Percentiles rank a stretch among this genome's conserved stretches.
phyloP scores from a whole-genome alignment of 2,888 invertebrate genomes.

The Tenthredo amoena region DNA sequence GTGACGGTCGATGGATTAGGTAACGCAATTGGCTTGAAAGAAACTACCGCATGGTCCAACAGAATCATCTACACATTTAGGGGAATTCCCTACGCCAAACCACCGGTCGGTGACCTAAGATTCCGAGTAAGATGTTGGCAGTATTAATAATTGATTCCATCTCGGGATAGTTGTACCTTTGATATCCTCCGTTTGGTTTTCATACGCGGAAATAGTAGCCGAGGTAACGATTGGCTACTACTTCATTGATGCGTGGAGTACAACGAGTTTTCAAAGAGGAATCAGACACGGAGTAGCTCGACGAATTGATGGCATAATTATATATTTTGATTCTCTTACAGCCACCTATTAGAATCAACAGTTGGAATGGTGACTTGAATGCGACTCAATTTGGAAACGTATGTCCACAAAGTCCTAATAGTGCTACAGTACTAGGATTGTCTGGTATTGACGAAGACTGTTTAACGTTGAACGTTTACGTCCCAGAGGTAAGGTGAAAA shows the following conservation, averaged over 20 bases:
- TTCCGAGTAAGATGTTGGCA: constrained; percentile 6
- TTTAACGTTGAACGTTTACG: constrained; percentile 73
- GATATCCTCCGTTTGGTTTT: background rate
- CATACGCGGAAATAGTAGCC: background rate
- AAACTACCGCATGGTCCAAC: constrained; percentile 16
- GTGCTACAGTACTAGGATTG: constrained; percentile 58
- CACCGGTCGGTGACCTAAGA: constrained; percentile 32
- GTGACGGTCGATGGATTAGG: constrained; percentile 25
- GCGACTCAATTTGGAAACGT: constrained; percentile 72
- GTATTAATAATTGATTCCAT: background rate
- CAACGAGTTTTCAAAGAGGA: background rate
- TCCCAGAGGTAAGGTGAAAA: constrained; percentile 61
- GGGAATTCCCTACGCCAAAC: constrained; percentile 30
- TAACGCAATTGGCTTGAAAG: background rate
- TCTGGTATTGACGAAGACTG: constrained; percentile 74
- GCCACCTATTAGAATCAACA: constrained; percentile 72
- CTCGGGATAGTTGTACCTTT: background rate
- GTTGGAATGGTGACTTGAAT: constrained; percentile 73
- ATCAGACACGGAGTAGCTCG: background rate
- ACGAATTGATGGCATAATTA: background rate
- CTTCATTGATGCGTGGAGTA: background rate
- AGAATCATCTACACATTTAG: constrained; percentile 9
- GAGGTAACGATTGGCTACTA: background rate
- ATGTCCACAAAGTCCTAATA: constrained; percentile 71
- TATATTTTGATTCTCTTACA: constrained; percentile 53